Evolutionary conservation across 2,797 vertebrate genomes (phyloP), one percentile per base, ranked within the genome.

Genomic region (Myiothlypis coronata): DNA sequence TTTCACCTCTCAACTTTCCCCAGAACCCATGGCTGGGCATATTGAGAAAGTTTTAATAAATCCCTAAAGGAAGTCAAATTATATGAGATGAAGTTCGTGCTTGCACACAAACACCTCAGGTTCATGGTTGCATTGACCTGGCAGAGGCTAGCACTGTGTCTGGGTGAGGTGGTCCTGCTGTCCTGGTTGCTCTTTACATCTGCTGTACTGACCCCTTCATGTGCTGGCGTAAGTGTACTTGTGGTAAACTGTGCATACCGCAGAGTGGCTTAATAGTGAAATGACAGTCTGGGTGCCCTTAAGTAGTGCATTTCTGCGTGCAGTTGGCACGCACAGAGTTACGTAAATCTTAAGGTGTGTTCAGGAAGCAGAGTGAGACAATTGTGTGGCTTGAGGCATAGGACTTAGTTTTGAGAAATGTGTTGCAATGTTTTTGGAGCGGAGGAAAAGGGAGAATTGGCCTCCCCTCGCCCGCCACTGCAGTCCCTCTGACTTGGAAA

Each of bases 391-490:
- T 77, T 53, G 77, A 91, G 80, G 93, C 15, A 0, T 28, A 78
- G 44, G n/a, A 52, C 72, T 94, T 74, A 17, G 6, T 26, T 83
- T 44, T 69, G 56, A 86, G 59, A 90, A 91, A 69, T 52, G 18
- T 50, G 5, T 88, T 87, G 70, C 64, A 78, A 80, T 41, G 47
- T 50, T 89, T 89, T 64, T 87, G 60, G 78, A 60, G 6, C 5
- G 9, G 24, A 81, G 61, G 35, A 61, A 43, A 74, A 83, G 24
- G 23, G 56, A 68, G 22, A 82, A 37, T 55, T 61, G 11, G n/a
- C 26, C 19, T 63, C 37, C 13, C 3, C 4, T 5, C 2, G 4
- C 5, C 8, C 1, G 46, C 2, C 4, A 0, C 9, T 4, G 12
- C 11, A 35, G 77, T 83, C 12, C 15, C 23, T 56, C 47, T 64